These are phyloP conservation scores for Chesias legatella DNA, from an alignment of 2,888 invertebrate genomes.

Conservation along the genomic window DNA sequence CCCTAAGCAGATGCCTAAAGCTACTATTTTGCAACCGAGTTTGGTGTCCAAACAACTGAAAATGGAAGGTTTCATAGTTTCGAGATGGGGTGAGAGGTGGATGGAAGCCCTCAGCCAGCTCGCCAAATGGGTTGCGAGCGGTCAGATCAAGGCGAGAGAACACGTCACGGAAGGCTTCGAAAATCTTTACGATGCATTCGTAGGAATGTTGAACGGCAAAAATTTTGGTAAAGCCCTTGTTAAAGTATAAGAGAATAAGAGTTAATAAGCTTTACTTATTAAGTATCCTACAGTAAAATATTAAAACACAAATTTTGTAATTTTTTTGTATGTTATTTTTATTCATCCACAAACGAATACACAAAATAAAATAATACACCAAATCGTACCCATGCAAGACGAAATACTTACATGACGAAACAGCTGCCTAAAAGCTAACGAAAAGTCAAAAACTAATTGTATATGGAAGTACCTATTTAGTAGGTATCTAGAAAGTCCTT, in stretches of 20 bases:
- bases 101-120: slow-evolving; percentile 80
- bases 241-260: slow-evolving; percentile 77
- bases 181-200: slow-evolving; percentile 84
- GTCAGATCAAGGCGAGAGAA: slow-evolving; percentile 83
- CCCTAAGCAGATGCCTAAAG: slow-evolving; percentile 41
- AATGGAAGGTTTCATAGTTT: slow-evolving; percentile 81
- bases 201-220: slow-evolving; percentile 81
- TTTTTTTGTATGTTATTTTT: too few species aligned
- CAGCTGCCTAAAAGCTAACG: too few species aligned
- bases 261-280: too few species aligned
- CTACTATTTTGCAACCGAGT: slow-evolving; percentile 72
- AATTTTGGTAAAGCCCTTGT: slow-evolving; percentile 86
- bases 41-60: slow-evolving; percentile 80
- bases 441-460: too few species aligned
- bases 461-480: too few species aligned
- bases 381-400: too few species aligned
- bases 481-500: too few species aligned
- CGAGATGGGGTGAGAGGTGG: slow-evolving; percentile 78
- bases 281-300: too few species aligned
- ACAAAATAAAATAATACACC: too few species aligned
- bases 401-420: too few species aligned
- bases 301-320: too few species aligned
- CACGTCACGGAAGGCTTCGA: slow-evolving; percentile 85
- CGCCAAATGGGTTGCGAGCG: slow-evolving; percentile 81
- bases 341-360: too few species aligned